Base-by-base conservation (phyloP, 2,888 invertebrate genomes). In the Philereme transversata region DNA sequence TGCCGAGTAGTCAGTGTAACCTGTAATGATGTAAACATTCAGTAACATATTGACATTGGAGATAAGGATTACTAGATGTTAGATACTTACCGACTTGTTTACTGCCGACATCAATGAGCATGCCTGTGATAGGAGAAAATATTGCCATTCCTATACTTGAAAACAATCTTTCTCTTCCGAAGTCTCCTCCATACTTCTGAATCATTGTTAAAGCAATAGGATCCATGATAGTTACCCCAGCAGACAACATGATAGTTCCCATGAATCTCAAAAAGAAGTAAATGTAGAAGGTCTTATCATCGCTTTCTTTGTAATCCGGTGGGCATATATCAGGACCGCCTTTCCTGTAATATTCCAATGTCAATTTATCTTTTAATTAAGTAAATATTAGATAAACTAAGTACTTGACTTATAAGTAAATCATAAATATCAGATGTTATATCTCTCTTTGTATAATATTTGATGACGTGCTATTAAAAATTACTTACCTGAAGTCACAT, bases 211-310 rank as follows among this genome's bases (percentile, higher is more conserved):
- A 88, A 0, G 97, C 96, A 66, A 97, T 97, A 0, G 97, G 97
- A 86, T 98, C 97, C 95, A 97, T 95, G 57, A 98, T 96, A 8
- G 97, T 97, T 0, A 97, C 96, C n/a, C 96, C 96, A 36, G 97
- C 97, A 5, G 96, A 95, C 77, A 96, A 90, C 94, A 96, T 96
- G 5, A 97, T 95, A 38, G 96, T 97, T 1, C 96, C 97, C 73
- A 97, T 88, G 71, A 97, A 95, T 78, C 97, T 92, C 64, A 97
- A 78, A 56, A 95, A 86, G 81, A 97, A 97, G 81, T 98, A 97
- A 63, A 96, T 93, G 94, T 97, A 97, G 80, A 97, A 97, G 3
- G 96, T 95, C 71, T 93, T 94, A 76, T 95, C 95, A 67, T 96
- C 96, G 59, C 95, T 95, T 77, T 96, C 95, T 81, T 95, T 95